These are phyloP conservation scores for Phyllotreta striolata DNA, from an alignment of 2,888 invertebrate genomes.

Conservation along the genomic window DNA sequence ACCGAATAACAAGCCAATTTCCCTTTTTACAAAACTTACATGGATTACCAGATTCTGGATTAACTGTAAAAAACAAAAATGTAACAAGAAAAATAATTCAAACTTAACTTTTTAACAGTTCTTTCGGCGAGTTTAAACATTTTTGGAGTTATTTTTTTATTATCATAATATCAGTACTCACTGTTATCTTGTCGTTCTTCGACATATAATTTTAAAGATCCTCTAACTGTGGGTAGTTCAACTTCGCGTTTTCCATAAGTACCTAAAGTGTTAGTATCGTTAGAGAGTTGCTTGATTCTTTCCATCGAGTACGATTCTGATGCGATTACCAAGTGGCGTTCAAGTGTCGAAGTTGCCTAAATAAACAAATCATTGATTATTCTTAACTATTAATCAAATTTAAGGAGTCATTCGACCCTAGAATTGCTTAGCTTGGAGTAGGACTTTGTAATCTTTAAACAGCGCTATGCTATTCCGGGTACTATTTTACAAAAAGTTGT, in stretches of 20 bases:
- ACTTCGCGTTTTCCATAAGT: slow-evolving; percentile 60
- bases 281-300: slow-evolving; percentile 74
- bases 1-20: slow-evolving; percentile 21
- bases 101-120: too few relatives aligned
- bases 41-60: slow-evolving; percentile 41
- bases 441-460: too few relatives aligned
- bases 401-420: too few relatives aligned
- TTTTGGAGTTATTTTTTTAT: too few relatives aligned
- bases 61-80: slow-evolving; percentile 23
- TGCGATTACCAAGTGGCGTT: slow-evolving; percentile 87
- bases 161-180: slow-evolving; percentile 60
- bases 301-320: slow-evolving; percentile 83
- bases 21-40: slow-evolving; percentile 45
- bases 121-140: too few relatives aligned
- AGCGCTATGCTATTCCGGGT: too few relatives aligned
- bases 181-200: slow-evolving; percentile 77
- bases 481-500: too few relatives aligned
- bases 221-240: slow-evolving; percentile 73
- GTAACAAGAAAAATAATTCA: slow-evolving; percentile 27
- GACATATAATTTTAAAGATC: slow-evolving; percentile 73
- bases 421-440: too few relatives aligned
- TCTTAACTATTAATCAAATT: too few relatives aligned
- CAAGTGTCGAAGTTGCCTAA: slow-evolving; percentile 82
- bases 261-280: slow-evolving; percentile 63
- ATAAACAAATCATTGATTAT: slow-evolving; percentile 37